These are phyloP conservation scores for Adoxophyes honmai DNA, from an alignment of 1,140 invertebrate species.

Conservation along the genomic window DNA sequence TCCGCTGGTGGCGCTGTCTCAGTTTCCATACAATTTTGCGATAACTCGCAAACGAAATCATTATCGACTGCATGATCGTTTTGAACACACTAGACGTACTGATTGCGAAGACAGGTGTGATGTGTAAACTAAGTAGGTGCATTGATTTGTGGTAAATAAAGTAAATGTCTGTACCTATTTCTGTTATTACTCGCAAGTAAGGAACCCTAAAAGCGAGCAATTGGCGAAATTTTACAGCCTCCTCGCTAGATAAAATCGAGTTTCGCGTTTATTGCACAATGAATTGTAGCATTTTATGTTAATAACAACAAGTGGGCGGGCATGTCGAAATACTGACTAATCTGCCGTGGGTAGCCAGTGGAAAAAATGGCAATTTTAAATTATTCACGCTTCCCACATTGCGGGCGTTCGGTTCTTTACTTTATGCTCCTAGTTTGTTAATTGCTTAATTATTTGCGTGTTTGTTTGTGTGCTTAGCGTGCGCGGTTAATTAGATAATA, in stretches of 20 bases:
- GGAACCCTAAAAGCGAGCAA: conserved; percentile 28
- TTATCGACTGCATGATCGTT: no score
- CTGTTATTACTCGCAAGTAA: no score
- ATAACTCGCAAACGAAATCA: no score
- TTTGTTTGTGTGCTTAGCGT: conserved; percentile 4
- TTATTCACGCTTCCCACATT: conserved; percentile 70
- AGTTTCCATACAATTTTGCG: no score
- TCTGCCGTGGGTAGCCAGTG: conserved; percentile 56
- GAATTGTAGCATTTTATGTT: conserved; percentile 71
- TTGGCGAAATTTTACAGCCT: conserved; percentile 37
- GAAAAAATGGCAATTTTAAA: conserved; percentile 74
- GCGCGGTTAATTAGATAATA: neutral
- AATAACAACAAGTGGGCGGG: conserved; percentile 58
- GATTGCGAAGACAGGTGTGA: no score
- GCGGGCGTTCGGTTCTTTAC: conserved; percentile 45
- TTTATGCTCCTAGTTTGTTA: conserved; percentile 58
- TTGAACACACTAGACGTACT: no score
- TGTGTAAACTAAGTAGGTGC: no score
- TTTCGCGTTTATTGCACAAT: conserved; percentile 67
- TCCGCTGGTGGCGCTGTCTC: no score
- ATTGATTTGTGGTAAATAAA: no score
- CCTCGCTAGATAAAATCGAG: conserved; percentile 66
- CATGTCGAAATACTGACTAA: conserved; percentile 74
- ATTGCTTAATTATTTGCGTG: conserved; percentile 59
- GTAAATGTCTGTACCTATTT: no score